Evolutionary conservation across 2,113 vertebrate genomes (phyloP).

Genomic region (Menura novaehollandiae): DNA sequence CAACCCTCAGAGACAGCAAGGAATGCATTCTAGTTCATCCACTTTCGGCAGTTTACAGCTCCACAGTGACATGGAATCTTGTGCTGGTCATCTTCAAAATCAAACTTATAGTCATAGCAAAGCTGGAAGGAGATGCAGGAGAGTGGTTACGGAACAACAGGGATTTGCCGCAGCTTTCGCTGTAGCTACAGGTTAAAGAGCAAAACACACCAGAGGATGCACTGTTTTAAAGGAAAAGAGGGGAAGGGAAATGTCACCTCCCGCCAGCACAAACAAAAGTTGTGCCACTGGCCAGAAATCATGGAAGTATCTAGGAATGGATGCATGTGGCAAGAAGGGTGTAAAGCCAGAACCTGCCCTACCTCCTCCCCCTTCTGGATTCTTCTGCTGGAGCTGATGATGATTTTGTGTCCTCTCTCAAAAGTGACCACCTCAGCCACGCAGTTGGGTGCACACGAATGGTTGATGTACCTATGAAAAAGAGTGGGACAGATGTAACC

Average conservation of each 20-base stretch:
- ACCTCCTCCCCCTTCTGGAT: conserved; percentile 99
- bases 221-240: fast-evolving
- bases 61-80: conserved; percentile 99
- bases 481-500: background rate
- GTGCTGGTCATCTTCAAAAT: conserved; percentile 98
- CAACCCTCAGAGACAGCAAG: conserved; percentile 74
- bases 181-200: background rate
- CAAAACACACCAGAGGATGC: fast-evolving
- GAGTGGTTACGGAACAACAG: background rate
- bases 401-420: conserved; percentile 95
- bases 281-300: background rate
- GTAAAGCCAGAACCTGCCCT: background rate
- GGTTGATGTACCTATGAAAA: conserved; percentile 90
- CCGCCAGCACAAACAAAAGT: fast-evolving
- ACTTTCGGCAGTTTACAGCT: conserved; percentile 96
- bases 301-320: fast-evolving
- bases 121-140: conserved; percentile 75
- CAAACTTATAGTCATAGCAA: conserved; percentile 98
- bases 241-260: background rate
- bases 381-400: conserved; percentile 94
- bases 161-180: background rate
- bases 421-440: conserved; percentile 95
- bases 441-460: conserved; percentile 95
- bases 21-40: conserved; percentile 94
- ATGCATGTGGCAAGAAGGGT: fast-evolving